A percentile compares a stretch with the other conserved stretches of the same genome.
These are phyloP conservation scores for Halesus radiatus DNA, from an alignment of 1,140 invertebrate species.

Conservation along the genomic window DNA sequence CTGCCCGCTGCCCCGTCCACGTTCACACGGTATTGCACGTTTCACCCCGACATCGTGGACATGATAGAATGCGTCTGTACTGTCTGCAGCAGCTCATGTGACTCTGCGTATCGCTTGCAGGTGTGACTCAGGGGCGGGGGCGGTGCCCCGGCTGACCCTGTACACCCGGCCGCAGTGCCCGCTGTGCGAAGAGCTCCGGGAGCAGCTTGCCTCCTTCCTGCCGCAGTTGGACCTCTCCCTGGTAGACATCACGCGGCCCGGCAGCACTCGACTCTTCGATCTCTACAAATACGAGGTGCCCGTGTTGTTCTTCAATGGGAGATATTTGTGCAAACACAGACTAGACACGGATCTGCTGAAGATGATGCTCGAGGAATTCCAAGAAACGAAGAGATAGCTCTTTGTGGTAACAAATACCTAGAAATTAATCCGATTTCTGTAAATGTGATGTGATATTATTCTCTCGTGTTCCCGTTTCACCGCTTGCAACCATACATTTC, in stretches of 20 bases:
- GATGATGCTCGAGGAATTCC: conserved; percentile 62
- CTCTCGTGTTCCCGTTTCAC: too few relatives aligned
- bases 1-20: too few relatives aligned
- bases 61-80: too few relatives aligned
- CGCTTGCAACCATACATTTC: too few relatives aligned
- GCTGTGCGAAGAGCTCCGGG: conserved; percentile 85
- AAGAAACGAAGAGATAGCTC: background rate
- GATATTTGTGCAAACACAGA: conserved; percentile 87
- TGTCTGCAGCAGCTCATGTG: too few relatives aligned
- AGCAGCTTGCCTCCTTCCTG: conserved; percentile 75
- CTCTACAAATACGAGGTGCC: conserved; percentile 91
- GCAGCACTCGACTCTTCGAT: conserved; percentile 80
- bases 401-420: too few relatives aligned
- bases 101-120: background rate
- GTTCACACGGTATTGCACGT: too few relatives aligned
- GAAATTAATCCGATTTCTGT: too few relatives aligned
- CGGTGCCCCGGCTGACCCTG: conserved; percentile 75
- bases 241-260: conserved; percentile 81
- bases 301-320: conserved; percentile 86
- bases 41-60: too few relatives aligned
- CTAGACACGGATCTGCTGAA: conserved; percentile 74
- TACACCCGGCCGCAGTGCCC: conserved; percentile 87
- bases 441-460: too few relatives aligned
- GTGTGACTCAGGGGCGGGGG: background rate
- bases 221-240: conserved; percentile 76